These are phyloP conservation scores for Lydus trimaculatus DNA, from an alignment of 2,888 invertebrate genomes.

Conservation along the genomic window DNA sequence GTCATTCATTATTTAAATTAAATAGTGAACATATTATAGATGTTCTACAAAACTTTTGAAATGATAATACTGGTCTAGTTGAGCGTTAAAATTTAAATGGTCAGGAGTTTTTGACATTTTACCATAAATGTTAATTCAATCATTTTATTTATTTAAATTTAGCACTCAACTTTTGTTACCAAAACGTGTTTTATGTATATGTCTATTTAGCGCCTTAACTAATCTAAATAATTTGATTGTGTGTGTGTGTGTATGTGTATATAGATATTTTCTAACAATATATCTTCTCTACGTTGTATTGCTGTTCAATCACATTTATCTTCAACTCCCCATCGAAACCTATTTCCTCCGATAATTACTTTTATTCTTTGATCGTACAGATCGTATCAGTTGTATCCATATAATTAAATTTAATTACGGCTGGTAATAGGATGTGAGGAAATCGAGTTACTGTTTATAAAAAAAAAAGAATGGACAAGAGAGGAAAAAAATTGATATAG, in stretches of 20 bases:
- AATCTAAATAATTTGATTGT: background rate
- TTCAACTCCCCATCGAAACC: slow-evolving; percentile 26
- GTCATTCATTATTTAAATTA: background rate
- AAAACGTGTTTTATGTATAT: background rate
- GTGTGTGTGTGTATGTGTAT: no score
- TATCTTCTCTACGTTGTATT: slow-evolving; percentile 23
- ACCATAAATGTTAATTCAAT: background rate
- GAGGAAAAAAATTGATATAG: background rate
- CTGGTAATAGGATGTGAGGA: slow-evolving; percentile 48
- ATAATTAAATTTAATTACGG: slow-evolving; percentile 53
- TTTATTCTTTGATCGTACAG: slow-evolving; percentile 44
- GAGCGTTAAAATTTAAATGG: background rate
- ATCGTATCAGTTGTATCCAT: slow-evolving; percentile 47
- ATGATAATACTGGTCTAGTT: no score
- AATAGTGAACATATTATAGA: background rate
- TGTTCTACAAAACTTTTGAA: background rate
- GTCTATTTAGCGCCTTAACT: background rate
- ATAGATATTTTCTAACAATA: background rate
- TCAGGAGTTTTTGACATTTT: background rate
- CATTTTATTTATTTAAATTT: slow-evolving; percentile 1
- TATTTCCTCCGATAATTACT: slow-evolving; percentile 48
- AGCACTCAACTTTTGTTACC: background rate
- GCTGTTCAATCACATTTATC: slow-evolving; percentile 22
- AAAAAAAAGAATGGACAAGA: slow-evolving; percentile 21
- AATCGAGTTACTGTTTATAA: slow-evolving; percentile 39